Base-by-base conservation (phyloP, 2,797 vertebrate species). In the Astyanax mexicanus region DNA sequence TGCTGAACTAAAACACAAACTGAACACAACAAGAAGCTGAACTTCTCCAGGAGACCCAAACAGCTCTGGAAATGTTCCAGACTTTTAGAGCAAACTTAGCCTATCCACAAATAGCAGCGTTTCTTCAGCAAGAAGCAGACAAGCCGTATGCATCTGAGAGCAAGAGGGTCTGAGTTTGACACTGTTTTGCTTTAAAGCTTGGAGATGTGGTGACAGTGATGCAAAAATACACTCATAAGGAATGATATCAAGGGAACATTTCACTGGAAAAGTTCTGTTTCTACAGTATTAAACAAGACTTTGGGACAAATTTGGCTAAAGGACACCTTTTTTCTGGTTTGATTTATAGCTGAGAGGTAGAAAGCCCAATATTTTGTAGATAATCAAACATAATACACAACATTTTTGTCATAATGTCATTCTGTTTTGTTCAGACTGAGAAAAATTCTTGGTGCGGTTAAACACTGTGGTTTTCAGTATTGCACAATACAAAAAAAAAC, bases 21-120 rank as follows among this genome's bases (percentile, higher is more conserved):
- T 57, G 45, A 65, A 71, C 49, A 61, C 27, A 64, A 69, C 38
- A 58, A 62, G 42, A 23, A 45, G 58, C 74, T 52, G 45, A 44
- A 38, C 38, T 71, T 71, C 44, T 61, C 23, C 17, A 12, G 23
- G 17, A 70, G 42, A 49, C n/a, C 25, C 44, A 47, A 51, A 23
- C 44, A 69, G 4, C 15, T 45, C 40, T 29, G 32, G 3, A 35
- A 64, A 25, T 27, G 19, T 64, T 71, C 27, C 49, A 44, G n/a
- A 62, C 58, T 8, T 64, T 62, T 38, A 3, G 21, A 40, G 6
- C 21, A 62, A 45, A 9, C 7, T 12, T 19, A 13, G 25, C 32
- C 44, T 49, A 19, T 49, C 45, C 65, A 67, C 65, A 67, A 67
- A 67, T 67, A 67, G 65, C 44, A 32, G 49, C 2, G 29, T 51